These are phyloP conservation scores for Trematomus bernacchii DNA, from an alignment of 2,797 vertebrate genomes.

Conservation along the genomic window DNA sequence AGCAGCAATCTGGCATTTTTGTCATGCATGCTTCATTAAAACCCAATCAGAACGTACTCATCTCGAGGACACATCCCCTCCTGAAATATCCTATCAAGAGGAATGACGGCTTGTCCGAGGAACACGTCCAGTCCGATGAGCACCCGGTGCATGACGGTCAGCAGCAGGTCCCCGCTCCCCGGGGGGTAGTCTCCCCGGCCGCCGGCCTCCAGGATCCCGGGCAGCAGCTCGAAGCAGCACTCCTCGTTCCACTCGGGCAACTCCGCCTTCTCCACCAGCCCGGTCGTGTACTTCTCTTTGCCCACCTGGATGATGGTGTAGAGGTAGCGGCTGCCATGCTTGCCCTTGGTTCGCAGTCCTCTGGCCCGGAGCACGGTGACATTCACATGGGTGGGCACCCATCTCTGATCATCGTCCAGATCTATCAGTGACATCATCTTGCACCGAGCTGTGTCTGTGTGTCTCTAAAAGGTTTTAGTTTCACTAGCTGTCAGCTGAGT, in stretches of 20 bases:
- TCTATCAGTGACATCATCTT: constrained; percentile 87
- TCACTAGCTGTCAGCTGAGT: constrained; percentile 26
- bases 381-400: constrained; percentile 96
- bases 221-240: constrained; percentile 92
- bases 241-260: constrained; percentile 93
- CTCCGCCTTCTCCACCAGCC: constrained; percentile 92
- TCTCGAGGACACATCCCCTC: constrained; percentile 87
- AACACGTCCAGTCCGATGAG: constrained; percentile 95
- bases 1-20: background rate
- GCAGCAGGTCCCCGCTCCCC: constrained; percentile 87
- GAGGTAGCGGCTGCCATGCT: constrained; percentile 93
- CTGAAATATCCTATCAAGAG: constrained; percentile 87
- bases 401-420: constrained; percentile 89
- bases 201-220: constrained; percentile 88
- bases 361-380: constrained; percentile 92
- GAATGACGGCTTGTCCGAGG: constrained; percentile 90
- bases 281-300: constrained; percentile 94
- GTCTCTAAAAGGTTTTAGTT: constrained; percentile 6
- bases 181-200: constrained; percentile 79
- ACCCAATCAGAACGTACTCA: constrained; percentile 84
- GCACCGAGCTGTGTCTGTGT: constrained; percentile 8
- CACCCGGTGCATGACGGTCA: constrained; percentile 95
- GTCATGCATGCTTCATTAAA: constrained; percentile 3
- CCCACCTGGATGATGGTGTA: constrained; percentile 95
- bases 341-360: constrained; percentile 92